These are phyloP conservation scores for Heliothis virescens DNA, from an alignment of 1,140 invertebrate species.

Conservation along the genomic window DNA sequence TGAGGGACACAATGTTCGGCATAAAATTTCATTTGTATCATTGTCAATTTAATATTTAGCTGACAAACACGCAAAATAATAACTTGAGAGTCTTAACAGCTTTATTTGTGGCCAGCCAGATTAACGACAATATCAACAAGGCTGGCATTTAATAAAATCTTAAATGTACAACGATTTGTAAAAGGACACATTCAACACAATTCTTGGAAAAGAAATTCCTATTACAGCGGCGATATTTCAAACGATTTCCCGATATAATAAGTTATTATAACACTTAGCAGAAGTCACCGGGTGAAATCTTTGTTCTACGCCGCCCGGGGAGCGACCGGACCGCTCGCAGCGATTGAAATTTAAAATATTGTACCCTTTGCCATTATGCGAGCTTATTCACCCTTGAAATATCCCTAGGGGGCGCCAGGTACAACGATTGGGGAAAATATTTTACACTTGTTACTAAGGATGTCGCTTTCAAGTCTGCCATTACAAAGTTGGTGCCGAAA, in stretches of 20 bases:
- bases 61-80: too few relatives aligned
- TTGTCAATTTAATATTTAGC: too few relatives aligned
- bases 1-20: neutral
- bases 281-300: constrained; percentile 82
- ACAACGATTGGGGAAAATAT: constrained; percentile 85
- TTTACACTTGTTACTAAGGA: constrained; percentile 86
- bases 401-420: constrained; percentile 85
- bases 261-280: constrained; percentile 80
- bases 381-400: constrained; percentile 87
- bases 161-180: neutral
- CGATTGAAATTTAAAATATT: constrained; percentile 87
- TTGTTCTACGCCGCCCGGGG: constrained; percentile 77
- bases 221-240: constrained; percentile 26
- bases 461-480: constrained; percentile 79
- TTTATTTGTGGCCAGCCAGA: too few relatives aligned
- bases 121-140: too few relatives aligned
- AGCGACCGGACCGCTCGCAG: constrained; percentile 80
- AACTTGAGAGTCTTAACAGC: too few relatives aligned
- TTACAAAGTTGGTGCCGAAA: constrained; percentile 58
- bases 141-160: neutral
- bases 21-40: too few relatives aligned
- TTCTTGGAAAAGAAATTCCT: constrained; percentile 7
- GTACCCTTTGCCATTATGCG: constrained; percentile 86
- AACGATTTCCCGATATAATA: constrained; percentile 62
- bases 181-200: constrained; percentile 1